Base-by-base conservation (phyloP, 2,888 invertebrate species). In the Yponomeuta plumbellus region DNA sequence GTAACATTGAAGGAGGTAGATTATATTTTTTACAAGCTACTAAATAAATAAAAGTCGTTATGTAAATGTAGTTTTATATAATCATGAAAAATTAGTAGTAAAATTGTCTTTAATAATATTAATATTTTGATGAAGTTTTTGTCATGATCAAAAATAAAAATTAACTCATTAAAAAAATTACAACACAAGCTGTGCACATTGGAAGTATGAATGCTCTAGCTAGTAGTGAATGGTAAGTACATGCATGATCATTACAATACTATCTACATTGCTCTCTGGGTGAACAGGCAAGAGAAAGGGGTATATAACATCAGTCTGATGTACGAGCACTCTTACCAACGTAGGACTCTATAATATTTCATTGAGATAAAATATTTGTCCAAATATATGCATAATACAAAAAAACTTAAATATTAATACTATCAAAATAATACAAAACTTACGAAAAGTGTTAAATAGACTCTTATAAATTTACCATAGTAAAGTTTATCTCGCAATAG, bases 1-100 rank as follows among this genome's bases (percentile, higher is more conserved):
- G 44, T 17, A 17, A 52, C 13, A 52, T 52, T 13, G 44, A 52
- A 52, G 44, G 17, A 52, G 44, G 17, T 4, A 52, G 17, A 52
- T 44, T 17, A 17, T n/a, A n/a, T n/a, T 52, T 52, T 52, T 17
- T 52, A 52, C 13, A 13, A 52, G 13, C 44, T 52, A 52, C 17
- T 13, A 52, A 52, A 52, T 52, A 52, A 52, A 52, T 17, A 17
- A 52, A 52, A 17, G 44, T 52, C 44, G 17, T 52, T 52, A 17
- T 52, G 44, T 52, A 52, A 52, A 52, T 81, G 79, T 78, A 80
- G 83, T 85, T 86, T 86, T 85, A 86, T 88, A 88, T 88, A 87
- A 86, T 88, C 86, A 80, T 84, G 87, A 88, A 88, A 82, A 87
- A 86, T 80, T 80, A 79, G 80, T 84, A 74, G 85, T 85, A 86